Base-by-base conservation (phyloP, 2,888 invertebrate genomes). In the Nemapogon koenigi region DNA sequence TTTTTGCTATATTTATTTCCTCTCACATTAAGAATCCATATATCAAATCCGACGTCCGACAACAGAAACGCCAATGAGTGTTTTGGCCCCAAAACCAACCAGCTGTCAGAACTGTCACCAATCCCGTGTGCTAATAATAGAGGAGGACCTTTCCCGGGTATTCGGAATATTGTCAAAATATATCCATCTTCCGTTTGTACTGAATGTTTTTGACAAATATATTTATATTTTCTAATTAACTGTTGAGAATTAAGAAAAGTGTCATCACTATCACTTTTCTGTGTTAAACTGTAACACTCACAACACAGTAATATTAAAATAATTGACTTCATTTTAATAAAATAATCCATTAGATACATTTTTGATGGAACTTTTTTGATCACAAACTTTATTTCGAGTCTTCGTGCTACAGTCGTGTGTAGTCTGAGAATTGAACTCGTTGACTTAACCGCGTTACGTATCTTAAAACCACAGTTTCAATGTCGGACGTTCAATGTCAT, bases 1-100 rank as follows among this genome's bases (percentile, higher is more conserved):
- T 53, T 58, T 44, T 59, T 66, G 41, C 69, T 71, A 42, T 76
- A 75, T 53, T 63, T 66, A 47, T 73, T 73, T 16, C 75, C 75
- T 48, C 75, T 59, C 26, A 65, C 52, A 42, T 75, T 75, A 43
- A 53, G 66, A 35, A 75, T 45, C 75, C 75, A 76, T 32, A 76
- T 57, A 43, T 76, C 75, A 45, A 57, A 71, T 22, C 64, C 69
- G 19, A 57, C 50, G 28, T 66, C 59, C 3, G 63, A 55, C 38
- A 76, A 46, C 39, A 58, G 59, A 44, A 57, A 73, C 2, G 69
- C 67, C 35, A 72, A 37, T 1, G 72, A 72, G 16, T 57, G 50
- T 10, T 48, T 44, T 8, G 68, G 70, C 16, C 71, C 71, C 4
- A 70, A 47, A 14, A 73, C 61, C 39, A 75, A 35, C 73, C 75